Conservation (phyloP, 2,888 invertebrate genomes). For the Polia nebulosa region DNA sequence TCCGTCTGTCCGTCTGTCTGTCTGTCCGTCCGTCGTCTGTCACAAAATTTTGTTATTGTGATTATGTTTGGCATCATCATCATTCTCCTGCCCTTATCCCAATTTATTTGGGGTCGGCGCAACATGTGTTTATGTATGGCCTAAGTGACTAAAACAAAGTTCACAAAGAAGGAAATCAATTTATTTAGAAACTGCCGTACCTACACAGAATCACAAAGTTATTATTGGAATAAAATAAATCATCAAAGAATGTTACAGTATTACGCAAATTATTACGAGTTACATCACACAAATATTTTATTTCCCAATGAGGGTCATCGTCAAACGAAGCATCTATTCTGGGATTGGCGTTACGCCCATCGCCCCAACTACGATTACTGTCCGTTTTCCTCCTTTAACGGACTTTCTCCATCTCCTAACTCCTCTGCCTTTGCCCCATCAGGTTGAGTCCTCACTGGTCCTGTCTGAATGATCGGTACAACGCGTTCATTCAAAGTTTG, state of each 20-base stretch:
- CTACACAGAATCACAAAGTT: slow-evolving; percentile 4
- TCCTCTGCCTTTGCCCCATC: slow-evolving; percentile 52
- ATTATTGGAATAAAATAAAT: slow-evolving; percentile 6
- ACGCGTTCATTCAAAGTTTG: slow-evolving; percentile 79
- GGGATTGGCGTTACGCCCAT: slow-evolving; percentile 40
- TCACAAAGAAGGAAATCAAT: not conserved
- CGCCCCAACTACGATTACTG: slow-evolving; percentile 51
- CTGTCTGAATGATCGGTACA: slow-evolving; percentile 90
- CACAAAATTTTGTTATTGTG: too few relatives aligned
- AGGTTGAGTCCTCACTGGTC: slow-evolving; percentile 78
- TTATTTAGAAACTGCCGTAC: slow-evolving; percentile 22
- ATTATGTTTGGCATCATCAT: too few relatives aligned
- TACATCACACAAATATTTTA: slow-evolving; percentile 18
- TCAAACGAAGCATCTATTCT: slow-evolving; percentile 31
- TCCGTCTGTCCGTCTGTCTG: too few relatives aligned
- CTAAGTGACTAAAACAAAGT: not conserved
- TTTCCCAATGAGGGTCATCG: slow-evolving; percentile 22
- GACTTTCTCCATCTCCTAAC: slow-evolving; percentile 53
- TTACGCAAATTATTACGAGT: not conserved
- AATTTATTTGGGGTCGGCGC: too few relatives aligned
- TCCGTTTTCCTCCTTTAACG: slow-evolving; percentile 60
- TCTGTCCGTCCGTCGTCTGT: too few relatives aligned
- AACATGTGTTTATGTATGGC: not conserved
- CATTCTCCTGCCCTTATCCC: too few relatives aligned
- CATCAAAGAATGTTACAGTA: not conserved